Evolutionary conservation across 2,113 vertebrate species (phyloP), one percentile per base, ranked within the genome.

Genomic region (Amphilophus citrinellus): DNA sequence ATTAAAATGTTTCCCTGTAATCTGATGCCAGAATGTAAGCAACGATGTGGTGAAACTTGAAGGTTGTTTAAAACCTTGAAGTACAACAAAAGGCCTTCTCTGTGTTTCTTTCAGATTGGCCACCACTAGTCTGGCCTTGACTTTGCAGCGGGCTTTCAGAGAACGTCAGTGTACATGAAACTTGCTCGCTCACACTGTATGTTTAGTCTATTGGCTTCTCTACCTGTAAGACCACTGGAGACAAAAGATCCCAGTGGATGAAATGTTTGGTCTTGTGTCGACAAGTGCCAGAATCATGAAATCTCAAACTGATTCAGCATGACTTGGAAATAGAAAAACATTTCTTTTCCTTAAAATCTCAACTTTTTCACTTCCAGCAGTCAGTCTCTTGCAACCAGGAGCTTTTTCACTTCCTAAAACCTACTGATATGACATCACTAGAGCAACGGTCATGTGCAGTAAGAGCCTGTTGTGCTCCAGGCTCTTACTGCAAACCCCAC

Each of bases 221-320:
- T 62, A 80, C 73, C 56, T 39, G 30, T 77, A 78, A 80, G 79
- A 65, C 82, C 84, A 68, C 71, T 80, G 78, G 76, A 90, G 56
- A 90, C 85, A 90, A 85, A 84, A 65, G 80, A 85, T 85, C 87
- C 68, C 66, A 63, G 37, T 35, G 57, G 73, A 77, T 59, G 39
- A 91, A 84, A 63, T 86, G 82, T 91, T 90, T 88, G 56, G 65
- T 76, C 78, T 88, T 62, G 76, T 83, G 78, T 89, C 79, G 87
- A 13, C 22, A 3, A 63, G 50, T 89, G 91, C 84, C 85, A 90
- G 63, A 86, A 77, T 85, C 60, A 76, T 79, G 79, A 89, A 90
- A 93, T 68, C 58, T 90, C 86, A 89, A 91, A 90, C 84, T 89
- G 80, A 92, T 84, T 92, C 77, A 89, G 91, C 63, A 88, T 39